Base-by-base conservation (phyloP, 2,113 vertebrate genomes). In the Neolamprologus brichardi region DNA sequence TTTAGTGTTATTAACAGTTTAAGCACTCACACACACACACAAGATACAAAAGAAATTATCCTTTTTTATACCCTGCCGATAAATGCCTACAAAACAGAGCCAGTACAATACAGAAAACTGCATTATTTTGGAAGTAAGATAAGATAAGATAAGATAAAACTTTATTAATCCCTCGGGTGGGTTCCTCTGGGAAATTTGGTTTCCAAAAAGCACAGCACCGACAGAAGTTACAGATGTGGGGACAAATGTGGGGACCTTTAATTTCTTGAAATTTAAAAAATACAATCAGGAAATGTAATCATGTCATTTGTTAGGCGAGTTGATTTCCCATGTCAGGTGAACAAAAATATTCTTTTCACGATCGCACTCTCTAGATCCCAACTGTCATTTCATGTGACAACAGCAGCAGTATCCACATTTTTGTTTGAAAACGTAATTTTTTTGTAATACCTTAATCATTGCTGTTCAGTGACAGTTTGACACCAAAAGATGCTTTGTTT, bases 391-490 rank as follows among this genome's bases (percentile, higher is more conserved):
- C 53, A 32, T 82, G 84, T 89, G 92, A 92, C 93, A 94, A 72
- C 84, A 44, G 83, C 83, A 41, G 15, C 39, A 9, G 84, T 41
- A 15, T 56, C 77, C 81, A 54, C 52, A 25, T 84, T 84, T 87
- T 79, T 23, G 67, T 85, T 54, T 81, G 77, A 81, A 53, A 81
- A 75, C 49, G 13, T 25, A 1, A 34, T 44, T 85, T 58, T 89
- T 92, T 79, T 85, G 49, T 20, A 67, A 64, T 34, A 72, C 77
- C 87, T 89, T 94, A 91, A 92, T 92, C 92, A 88, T 67, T 5
- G 32, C 28, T 53, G 67, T 49, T 84, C 83, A 9, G 51, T 93
- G 94, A 94, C 95, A 96, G 94, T 85, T 92, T 92, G 94, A 95
- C 93, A 93, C 83, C 86, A 79, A 86, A 86, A 87, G 80, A 87